A percentile compares a stretch with the other conserved stretches of the same genome.
phyloP scores from a whole-genome alignment of 2,797 vertebrate genomes.

The Onychomys arenicola region DNA sequence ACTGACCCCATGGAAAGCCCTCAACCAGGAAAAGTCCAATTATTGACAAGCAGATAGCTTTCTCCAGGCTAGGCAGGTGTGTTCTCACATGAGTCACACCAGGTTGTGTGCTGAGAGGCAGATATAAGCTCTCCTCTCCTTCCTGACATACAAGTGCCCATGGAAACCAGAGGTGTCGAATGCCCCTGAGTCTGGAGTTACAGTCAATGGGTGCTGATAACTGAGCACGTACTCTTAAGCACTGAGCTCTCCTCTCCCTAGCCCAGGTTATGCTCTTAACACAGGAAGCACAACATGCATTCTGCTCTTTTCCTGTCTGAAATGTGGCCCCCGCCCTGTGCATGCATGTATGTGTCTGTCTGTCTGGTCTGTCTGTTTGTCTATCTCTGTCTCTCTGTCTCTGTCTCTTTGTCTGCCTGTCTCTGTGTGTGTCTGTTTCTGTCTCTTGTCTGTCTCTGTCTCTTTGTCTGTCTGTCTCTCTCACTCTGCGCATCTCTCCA shows the following conservation, averaged over 20 bases:
- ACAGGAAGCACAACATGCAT: background rate
- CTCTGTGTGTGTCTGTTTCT: too few relatives aligned
- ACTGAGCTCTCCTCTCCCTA: background rate
- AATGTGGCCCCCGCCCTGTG: background rate
- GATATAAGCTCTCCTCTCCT: background rate
- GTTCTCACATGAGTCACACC: background rate
- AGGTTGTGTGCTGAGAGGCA: background rate
- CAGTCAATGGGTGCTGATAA: background rate
- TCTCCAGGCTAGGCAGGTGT: background rate
- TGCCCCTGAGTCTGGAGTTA: background rate
- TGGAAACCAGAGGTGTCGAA: background rate
- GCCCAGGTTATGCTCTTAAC: background rate
- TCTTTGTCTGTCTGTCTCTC: background rate
- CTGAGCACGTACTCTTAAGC: background rate
- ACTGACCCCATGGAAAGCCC: background rate
- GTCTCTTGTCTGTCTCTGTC: background rate
- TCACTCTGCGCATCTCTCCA: background rate
- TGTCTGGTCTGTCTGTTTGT: fast-evolving
- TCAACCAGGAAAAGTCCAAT: background rate
- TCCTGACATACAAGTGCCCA: background rate
- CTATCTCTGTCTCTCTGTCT: background rate
- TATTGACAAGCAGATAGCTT: background rate
- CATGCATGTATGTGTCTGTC: background rate
- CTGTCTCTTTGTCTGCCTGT: too few relatives aligned
- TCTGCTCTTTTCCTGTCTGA: background rate